Evolutionary conservation across 2,888 invertebrate species (phyloP).

Genomic region (Strigamia maritima): DNA sequence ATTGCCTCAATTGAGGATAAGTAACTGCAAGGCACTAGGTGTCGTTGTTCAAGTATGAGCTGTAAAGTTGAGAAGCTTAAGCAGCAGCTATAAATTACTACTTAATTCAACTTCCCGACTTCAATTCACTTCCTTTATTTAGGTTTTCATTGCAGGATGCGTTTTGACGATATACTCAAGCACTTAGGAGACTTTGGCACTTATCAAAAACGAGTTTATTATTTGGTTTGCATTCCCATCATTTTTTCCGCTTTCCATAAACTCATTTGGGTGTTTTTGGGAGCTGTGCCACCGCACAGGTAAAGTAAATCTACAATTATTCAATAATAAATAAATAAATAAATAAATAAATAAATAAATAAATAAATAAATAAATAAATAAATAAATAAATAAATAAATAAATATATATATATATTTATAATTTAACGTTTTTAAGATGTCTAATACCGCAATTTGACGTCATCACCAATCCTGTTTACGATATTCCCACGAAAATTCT

Average conservation of each 20-base stretch:
- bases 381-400: too few species aligned
- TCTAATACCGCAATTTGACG: neutral
- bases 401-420: too few species aligned
- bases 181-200: constrained; percentile 68
- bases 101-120: neutral
- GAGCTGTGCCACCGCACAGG: constrained; percentile 62
- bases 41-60: too few species aligned
- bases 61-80: too few species aligned
- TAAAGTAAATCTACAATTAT: neutral
- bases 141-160: constrained; percentile 55
- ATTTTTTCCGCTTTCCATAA: constrained; percentile 72
- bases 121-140: neutral
- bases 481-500: neutral
- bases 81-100: neutral
- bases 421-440: too few species aligned
- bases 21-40: too few species aligned
- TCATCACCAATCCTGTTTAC: neutral
- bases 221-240: constrained; percentile 67
- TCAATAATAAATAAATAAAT: too few species aligned
- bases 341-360: too few species aligned
- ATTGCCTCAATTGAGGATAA: too few species aligned
- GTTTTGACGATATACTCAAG: constrained; percentile 67
- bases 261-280: constrained; percentile 68
- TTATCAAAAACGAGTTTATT: constrained; percentile 67
- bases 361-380: too few species aligned